Percentiles rank a stretch among this genome's conserved stretches.
phyloP scores from a whole-genome alignment of 2,113 vertebrate species.

The Daboia siamensis region DNA sequence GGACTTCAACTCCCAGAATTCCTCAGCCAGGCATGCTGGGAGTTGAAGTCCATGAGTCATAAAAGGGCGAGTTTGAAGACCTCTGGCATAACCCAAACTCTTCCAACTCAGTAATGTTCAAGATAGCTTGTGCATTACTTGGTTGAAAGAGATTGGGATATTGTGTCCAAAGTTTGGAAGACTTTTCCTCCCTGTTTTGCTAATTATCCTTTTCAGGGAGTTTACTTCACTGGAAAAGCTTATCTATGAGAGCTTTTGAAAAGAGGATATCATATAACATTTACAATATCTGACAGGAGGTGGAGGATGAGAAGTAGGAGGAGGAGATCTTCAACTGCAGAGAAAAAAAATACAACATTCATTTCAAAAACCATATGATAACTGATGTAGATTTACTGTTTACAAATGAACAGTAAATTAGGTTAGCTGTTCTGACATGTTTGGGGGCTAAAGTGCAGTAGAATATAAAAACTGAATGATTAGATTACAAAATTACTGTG shows the following conservation, averaged over 20 bases:
- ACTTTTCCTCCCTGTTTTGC: slow-evolving; percentile 8
- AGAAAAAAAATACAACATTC: slow-evolving; percentile 21
- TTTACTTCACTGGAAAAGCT: slow-evolving; percentile 28
- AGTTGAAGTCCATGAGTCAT: too few species aligned
- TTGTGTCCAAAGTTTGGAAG: background rate
- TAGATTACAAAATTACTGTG: slow-evolving; percentile 14
- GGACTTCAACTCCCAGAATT: too few species aligned
- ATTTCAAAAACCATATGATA: slow-evolving; percentile 4
- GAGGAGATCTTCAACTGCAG: background rate
- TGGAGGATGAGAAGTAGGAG: background rate
- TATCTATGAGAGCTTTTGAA: slow-evolving; percentile 17
- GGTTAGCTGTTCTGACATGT: background rate
- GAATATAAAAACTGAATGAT: slow-evolving; percentile 24
- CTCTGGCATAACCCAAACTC: background rate
- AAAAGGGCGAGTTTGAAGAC: too few species aligned
- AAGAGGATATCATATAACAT: slow-evolving; percentile 14
- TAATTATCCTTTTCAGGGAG: slow-evolving; percentile 5
- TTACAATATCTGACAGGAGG: background rate
- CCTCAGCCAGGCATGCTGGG: too few species aligned
- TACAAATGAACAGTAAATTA: slow-evolving; percentile 27
- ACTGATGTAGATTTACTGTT: slow-evolving; percentile 32
- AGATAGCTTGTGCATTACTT: background rate
- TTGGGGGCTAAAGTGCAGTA: background rate
- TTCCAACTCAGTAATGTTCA: background rate
- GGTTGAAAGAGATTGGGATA: background rate